phyloP scores from a whole-genome alignment of 2,888 invertebrate genomes.

The Pilophorus perplexus region DNA sequence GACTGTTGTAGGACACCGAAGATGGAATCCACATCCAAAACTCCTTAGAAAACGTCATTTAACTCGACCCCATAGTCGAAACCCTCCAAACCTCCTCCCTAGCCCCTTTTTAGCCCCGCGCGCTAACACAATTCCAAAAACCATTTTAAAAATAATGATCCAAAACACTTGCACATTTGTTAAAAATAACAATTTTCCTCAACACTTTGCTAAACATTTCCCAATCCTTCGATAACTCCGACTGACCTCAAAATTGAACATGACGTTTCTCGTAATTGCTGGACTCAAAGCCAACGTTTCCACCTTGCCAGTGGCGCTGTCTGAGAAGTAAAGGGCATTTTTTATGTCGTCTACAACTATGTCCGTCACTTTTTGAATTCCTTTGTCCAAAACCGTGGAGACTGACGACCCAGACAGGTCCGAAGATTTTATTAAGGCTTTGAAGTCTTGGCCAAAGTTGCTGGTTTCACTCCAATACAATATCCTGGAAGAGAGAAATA shows the following conservation, averaged over 20 bases:
- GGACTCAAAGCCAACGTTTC: conserved; percentile 52
- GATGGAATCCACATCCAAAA: no score
- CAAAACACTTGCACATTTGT: background rate
- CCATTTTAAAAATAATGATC: background rate
- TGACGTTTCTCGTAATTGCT: background rate
- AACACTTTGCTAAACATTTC: no score
- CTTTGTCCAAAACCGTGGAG: conserved; percentile 52
- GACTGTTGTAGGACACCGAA: no score
- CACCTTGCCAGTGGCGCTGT: conserved; percentile 58
- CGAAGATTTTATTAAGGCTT: conserved; percentile 52
- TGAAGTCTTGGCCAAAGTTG: conserved; percentile 48
- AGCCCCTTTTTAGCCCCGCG: no score
- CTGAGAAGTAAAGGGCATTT: conserved; percentile 71
- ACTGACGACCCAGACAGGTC: conserved; percentile 58
- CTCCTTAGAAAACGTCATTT: no score
- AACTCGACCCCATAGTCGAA: background rate
- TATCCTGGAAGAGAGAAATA: conserved; percentile 49
- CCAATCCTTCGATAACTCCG: no score
- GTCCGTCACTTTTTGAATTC: conserved; percentile 58
- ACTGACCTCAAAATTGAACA: conserved; percentile 20
- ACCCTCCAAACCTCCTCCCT: background rate
- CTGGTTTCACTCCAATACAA: conserved; percentile 53
- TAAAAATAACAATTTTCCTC: background rate
- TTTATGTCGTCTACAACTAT: conserved; percentile 60
- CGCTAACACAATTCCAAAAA: background rate